phyloP scores from a whole-genome alignment of 2,888 invertebrate genomes.

The Torymus texanus region DNA sequence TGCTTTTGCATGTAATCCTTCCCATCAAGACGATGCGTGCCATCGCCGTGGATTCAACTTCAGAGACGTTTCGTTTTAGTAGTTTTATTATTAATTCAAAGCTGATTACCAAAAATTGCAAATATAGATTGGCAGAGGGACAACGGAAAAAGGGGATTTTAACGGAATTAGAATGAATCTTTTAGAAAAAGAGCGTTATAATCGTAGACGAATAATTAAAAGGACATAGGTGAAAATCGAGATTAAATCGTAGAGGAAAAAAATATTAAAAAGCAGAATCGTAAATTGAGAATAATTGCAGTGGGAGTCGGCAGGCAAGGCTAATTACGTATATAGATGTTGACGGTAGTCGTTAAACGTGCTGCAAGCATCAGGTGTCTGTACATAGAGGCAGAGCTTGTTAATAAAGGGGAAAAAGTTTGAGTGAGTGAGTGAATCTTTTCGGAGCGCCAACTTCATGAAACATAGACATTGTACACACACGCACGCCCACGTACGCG shows the following conservation, averaged over 20 bases:
- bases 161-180: slow-evolving; percentile 6
- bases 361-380: slow-evolving; percentile 25
- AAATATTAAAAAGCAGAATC: slow-evolving; percentile 7
- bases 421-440: slow-evolving; percentile 17
- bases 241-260: not conserved
- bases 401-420: slow-evolving; percentile 26
- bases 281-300: not conserved
- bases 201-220: slow-evolving; percentile 22
- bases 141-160: not conserved
- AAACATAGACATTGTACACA: slow-evolving; percentile 36
- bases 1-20: slow-evolving; percentile 25
- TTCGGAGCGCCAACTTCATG: slow-evolving; percentile 15
- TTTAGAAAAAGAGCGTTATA: slow-evolving; percentile 22
- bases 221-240: not conserved
- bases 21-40: not conserved
- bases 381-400: slow-evolving; percentile 49
- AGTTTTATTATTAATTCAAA: slow-evolving; percentile 16
- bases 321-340: slow-evolving; percentile 36
- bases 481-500: slow-evolving; percentile 31
- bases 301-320: not conserved
- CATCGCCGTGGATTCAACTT: slow-evolving; percentile 13
- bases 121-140: slow-evolving; percentile 20
- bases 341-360: slow-evolving; percentile 41
- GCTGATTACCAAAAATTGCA: slow-evolving; percentile 11
- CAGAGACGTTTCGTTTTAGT: not conserved